These are phyloP conservation scores for Philantomba maxwellii DNA, from an alignment of 2,113 vertebrate genomes.

Conservation along the genomic window DNA sequence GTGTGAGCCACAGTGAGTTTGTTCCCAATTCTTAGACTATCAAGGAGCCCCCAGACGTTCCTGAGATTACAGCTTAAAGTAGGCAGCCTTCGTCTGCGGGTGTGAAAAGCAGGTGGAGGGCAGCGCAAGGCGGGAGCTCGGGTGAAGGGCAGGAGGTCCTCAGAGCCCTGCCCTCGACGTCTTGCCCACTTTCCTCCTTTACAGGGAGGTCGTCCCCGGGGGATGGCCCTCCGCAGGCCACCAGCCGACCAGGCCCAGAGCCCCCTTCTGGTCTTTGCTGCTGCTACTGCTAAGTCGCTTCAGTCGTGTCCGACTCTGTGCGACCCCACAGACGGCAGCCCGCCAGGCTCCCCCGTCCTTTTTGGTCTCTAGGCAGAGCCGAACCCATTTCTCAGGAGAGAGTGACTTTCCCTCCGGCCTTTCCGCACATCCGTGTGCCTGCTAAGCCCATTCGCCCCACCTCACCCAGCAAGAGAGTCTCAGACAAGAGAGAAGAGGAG, in stretches of 20 bases:
- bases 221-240: neutral
- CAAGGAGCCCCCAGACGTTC: neutral
- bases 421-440: neutral
- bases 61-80: neutral
- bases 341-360: neutral
- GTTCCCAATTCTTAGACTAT: neutral
- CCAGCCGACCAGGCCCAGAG: neutral
- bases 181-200: neutral
- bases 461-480: constrained; percentile 48
- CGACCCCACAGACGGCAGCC: too few species aligned
- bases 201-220: neutral
- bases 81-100: neutral
- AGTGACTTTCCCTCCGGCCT: neutral
- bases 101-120: neutral
- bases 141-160: neutral
- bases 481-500: constrained; percentile 47
- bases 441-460: neutral
- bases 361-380: neutral
- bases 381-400: neutral
- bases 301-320: too few species aligned
- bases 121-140: neutral
- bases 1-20: neutral
- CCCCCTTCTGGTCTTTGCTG: neutral
- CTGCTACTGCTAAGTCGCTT: too few species aligned
- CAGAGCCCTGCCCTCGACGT: neutral